A percentile compares a stretch with the other conserved stretches of the same genome.
phyloP scores from a whole-genome alignment of 2,888 invertebrate species.

The Camponotus fellah region DNA sequence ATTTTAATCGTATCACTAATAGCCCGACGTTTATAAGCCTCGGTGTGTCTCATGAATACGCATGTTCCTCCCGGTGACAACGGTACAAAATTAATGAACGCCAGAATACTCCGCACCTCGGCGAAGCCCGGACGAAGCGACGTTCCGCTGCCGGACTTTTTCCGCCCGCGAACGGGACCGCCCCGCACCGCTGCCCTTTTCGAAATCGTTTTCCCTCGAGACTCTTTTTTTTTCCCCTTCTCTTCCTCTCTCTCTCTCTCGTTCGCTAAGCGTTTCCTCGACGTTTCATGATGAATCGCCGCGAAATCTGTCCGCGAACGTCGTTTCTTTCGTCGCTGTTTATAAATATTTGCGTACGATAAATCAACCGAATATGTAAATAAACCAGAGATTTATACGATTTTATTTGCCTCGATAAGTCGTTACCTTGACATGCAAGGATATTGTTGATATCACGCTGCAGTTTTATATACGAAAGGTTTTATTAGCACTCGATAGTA shows the following conservation, averaged over 20 bases:
- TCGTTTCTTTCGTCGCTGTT: neutral
- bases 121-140: conserved; percentile 51
- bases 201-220: conserved; percentile 18
- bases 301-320: neutral
- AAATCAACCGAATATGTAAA: conserved; percentile 7
- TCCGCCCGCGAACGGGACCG: conserved; percentile 44
- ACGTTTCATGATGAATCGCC: neutral
- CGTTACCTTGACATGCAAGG: neutral
- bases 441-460: neutral
- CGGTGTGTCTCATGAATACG: conserved; percentile 82
- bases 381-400: conserved; percentile 1
- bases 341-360: neutral
- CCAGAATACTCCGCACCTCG: conserved; percentile 68
- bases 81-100: conserved; percentile 79
- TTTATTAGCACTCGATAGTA: neutral
- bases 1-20: conserved; percentile 84
- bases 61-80: conserved; percentile 77
- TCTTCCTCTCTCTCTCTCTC: neutral
- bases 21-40: conserved; percentile 82
- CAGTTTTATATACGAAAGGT: neutral
- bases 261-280: neutral
- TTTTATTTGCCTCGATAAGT: conserved; percentile 8
- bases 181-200: conserved; percentile 31
- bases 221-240: neutral
- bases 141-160: conserved; percentile 61